Conservation (phyloP, 2,113 vertebrate species). For the Helogale parvula region DNA sequence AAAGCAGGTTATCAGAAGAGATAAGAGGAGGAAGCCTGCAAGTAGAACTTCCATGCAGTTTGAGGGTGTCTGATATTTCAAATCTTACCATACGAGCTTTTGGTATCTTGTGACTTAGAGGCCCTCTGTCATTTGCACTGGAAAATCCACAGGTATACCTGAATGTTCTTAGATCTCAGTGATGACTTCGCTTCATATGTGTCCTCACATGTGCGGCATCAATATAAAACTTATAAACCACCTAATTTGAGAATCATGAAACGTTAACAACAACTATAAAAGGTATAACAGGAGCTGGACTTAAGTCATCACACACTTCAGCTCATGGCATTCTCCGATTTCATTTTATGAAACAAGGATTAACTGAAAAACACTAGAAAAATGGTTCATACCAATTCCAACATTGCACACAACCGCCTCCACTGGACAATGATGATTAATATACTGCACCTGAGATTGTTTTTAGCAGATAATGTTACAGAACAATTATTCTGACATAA, state of each 20-base stretch:
- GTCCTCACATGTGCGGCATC: background rate
- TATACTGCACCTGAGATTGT: background rate
- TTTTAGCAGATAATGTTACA: conserved; percentile 36
- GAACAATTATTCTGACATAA: background rate
- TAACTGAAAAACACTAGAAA: background rate
- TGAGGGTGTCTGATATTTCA: background rate
- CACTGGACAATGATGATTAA: background rate
- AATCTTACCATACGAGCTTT: background rate
- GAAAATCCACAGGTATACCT: background rate
- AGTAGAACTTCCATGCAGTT: background rate
- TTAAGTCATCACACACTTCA: background rate
- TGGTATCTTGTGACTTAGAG: background rate
- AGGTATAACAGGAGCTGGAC: background rate
- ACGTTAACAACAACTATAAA: conserved; percentile 15
- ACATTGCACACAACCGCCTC: background rate
- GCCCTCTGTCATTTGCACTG: background rate
- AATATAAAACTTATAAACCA: background rate
- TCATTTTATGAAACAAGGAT: conserved; percentile 47
- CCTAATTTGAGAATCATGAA: conserved; percentile 22
- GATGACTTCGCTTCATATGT: background rate
- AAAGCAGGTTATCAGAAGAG: conserved; percentile 23
- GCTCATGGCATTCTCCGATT: conserved; percentile 7
- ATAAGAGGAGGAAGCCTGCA: background rate
- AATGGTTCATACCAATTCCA: background rate
- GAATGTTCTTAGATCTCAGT: background rate